These are phyloP conservation scores for Platysternon megacephalum DNA, from an alignment of 2,113 vertebrate genomes.

Conservation along the genomic window DNA sequence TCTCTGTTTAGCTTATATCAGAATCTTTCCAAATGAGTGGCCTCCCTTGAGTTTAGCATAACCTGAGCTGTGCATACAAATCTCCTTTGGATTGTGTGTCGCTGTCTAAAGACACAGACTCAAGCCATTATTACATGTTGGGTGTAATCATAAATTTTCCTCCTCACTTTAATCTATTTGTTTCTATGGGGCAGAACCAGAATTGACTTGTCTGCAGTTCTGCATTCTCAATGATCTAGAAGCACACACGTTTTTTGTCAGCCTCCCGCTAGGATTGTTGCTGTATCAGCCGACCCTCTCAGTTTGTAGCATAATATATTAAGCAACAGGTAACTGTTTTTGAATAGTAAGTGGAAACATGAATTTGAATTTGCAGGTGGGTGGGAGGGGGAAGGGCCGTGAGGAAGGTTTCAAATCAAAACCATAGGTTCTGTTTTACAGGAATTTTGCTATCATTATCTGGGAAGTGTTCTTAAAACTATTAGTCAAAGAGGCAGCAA, in stretches of 20 bases:
- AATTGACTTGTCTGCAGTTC: background rate
- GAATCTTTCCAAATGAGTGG: background rate
- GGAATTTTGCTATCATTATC: conserved; percentile 85
- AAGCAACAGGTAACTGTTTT: conserved; percentile 70
- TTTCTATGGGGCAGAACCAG: background rate
- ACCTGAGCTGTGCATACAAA: background rate
- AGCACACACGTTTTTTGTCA: background rate
- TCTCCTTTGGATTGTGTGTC: background rate
- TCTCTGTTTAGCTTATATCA: background rate
- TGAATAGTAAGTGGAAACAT: conserved; percentile 42
- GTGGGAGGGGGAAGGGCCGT: conserved; percentile 11
- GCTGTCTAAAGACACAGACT: conserved; percentile 5
- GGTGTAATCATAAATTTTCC: background rate
- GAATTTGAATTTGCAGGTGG: background rate
- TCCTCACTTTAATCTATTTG: background rate
- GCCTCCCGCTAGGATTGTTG: conserved; percentile 2
- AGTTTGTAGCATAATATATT: conserved; percentile 19
- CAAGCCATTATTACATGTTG: background rate
- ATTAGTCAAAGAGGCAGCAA: conserved; percentile 82
- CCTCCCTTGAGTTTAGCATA: conserved; percentile 8
- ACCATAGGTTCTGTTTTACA: conserved; percentile 70
- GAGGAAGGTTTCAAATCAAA: conserved; percentile 51
- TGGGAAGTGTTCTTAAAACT: conserved; percentile 86
- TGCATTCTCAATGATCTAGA: background rate
- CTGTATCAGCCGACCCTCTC: conserved; percentile 48